phyloP scores from a whole-genome alignment of 2,888 invertebrate genomes.

The Eulithis prunata region DNA sequence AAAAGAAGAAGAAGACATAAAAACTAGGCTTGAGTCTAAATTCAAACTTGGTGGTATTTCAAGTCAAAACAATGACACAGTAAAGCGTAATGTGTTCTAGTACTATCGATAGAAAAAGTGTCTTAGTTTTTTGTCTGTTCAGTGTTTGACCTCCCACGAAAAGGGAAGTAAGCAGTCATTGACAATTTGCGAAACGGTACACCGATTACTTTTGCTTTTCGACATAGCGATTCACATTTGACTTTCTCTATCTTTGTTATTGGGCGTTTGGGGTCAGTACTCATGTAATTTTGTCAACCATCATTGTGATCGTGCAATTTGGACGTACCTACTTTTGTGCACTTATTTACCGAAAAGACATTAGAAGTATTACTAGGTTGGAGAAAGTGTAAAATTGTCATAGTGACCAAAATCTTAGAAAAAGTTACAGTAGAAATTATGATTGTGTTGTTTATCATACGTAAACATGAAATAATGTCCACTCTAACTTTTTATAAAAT shows the following conservation, averaged over 20 bases:
- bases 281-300: constrained; percentile 41
- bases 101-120: not conserved
- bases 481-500: too few relatives aligned
- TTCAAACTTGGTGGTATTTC: too few relatives aligned
- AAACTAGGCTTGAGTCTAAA: too few relatives aligned
- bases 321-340: constrained; percentile 23
- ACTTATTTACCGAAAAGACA: constrained; percentile 10
- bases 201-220: constrained; percentile 33
- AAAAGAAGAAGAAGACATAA: too few relatives aligned
- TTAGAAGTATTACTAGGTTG: constrained; percentile 5
- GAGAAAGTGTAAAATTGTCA: constrained; percentile 27
- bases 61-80: too few relatives aligned
- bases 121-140: not conserved
- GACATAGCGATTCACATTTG: constrained; percentile 30
- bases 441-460: too few relatives aligned
- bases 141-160: constrained; percentile 26
- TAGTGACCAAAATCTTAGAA: not conserved
- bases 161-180: constrained; percentile 19
- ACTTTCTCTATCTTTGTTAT: constrained; percentile 43
- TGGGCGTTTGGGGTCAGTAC: constrained; percentile 38
- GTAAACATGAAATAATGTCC: too few relatives aligned
- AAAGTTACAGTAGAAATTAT: too few relatives aligned
- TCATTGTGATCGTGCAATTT: constrained; percentile 35
- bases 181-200: constrained; percentile 34
- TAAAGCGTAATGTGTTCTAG: not conserved